Evolutionary conservation across 2,888 invertebrate genomes (phyloP).

Genomic region (Cephus spinipes): DNA sequence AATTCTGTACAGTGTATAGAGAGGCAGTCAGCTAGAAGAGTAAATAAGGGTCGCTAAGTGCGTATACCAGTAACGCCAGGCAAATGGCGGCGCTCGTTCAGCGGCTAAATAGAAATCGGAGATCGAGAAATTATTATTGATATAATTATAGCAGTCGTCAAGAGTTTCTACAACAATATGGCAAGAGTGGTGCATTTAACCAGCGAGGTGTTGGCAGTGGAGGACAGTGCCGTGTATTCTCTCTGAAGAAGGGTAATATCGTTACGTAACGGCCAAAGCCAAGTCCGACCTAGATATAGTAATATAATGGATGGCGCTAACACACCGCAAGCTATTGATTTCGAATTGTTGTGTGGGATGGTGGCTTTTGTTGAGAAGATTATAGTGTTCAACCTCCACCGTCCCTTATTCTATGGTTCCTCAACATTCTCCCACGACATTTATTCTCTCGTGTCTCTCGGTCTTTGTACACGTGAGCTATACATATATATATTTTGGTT

Average conservation of each 20-base stretch:
- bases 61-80: not conserved
- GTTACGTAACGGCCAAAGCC: conserved; percentile 8
- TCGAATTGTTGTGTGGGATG: conserved; percentile 48
- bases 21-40: not conserved
- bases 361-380: conserved; percentile 53
- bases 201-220: not conserved
- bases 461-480: not conserved
- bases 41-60: not conserved
- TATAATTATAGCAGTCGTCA: not conserved
- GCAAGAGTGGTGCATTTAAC: not conserved
- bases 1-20: not conserved
- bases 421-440: not conserved
- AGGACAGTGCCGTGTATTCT: not conserved
- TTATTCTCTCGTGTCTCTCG: not conserved
- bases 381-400: conserved; percentile 40
- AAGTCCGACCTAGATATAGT: conserved; percentile 5
- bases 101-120: not conserved
- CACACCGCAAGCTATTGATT: conserved; percentile 57
- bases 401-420: not conserved
- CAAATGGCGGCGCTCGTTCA: not conserved
- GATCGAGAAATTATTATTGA: not conserved
- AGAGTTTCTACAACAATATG: not conserved
- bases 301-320: conserved; percentile 46
- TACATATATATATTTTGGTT: not conserved
- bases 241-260: not conserved